Base-by-base conservation (phyloP, 2,797 vertebrate species). In the Scolopax bukidnonensis region DNA sequence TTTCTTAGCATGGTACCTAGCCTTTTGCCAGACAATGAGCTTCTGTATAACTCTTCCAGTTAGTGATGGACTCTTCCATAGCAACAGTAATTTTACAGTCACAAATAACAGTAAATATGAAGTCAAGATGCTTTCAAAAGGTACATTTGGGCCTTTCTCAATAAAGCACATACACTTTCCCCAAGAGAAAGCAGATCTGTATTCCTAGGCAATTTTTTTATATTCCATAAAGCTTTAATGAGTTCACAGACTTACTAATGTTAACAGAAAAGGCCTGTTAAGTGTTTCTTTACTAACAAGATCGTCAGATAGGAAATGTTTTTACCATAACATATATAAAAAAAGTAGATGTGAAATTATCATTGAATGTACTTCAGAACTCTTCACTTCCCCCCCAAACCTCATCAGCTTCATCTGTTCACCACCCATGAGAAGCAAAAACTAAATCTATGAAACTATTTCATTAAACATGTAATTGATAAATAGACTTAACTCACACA, bases 121-220 rank as follows among this genome's bases (percentile, higher is more conserved):
- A 82, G 18, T 41, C 19, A 48, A 57, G 77, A 73, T 40, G 8
- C 12, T 73, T 77, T 51, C 67, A 36, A 16, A 6, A 47, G 33
- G 14, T 63, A 32, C 11, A 27, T 50, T 67, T 53, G 14, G n/a
- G 20, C 27, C 33, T 50, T 63, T 43, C 23, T 73, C 43, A 56
- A 48, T 43, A 36, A 16, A 53, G 45, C 16, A 69, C 0, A 0
- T 53, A 32, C 6, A 15, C 9, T 32, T 40, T 41, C 3, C 4
- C 8, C 48, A 57, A 51, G 5, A 47, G 33, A 63, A 51, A 8
- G 53, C 2, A 68, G 16, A 57, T 21, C 27, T 27, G 11, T 68
- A 41, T 64, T 47, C 8, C 71, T 73, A 56, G 1, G 5, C 7
- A n/a, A 53, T 36, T 7, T 28, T 53, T 57, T 68, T 19, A 18